Conservation (phyloP, 2,113 vertebrate genomes). For the Zapus hudsonius region DNA sequence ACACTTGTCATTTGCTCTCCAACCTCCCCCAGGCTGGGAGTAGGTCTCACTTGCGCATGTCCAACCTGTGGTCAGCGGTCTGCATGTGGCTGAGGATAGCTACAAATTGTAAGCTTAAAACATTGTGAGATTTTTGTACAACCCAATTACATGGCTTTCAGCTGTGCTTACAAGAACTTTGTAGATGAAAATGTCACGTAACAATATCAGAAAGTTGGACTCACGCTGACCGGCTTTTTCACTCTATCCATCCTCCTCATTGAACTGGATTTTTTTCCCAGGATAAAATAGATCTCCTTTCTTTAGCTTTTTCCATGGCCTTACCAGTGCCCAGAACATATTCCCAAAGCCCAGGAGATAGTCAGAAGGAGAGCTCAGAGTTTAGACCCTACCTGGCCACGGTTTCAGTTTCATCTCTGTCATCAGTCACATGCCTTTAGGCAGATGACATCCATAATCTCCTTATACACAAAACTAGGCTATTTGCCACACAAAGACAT, state of each 20-base stretch:
- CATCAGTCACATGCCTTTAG: background rate
- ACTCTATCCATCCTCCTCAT: background rate
- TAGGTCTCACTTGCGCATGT: background rate
- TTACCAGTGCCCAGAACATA: background rate
- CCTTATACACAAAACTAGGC: background rate
- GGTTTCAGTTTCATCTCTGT: background rate
- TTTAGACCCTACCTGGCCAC: background rate
- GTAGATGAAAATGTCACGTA: too few species aligned
- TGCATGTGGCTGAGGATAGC: too few species aligned
- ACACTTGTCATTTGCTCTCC: background rate
- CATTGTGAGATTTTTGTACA: too few species aligned
- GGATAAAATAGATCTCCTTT: background rate
- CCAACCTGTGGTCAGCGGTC: too few species aligned
- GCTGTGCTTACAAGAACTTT: too few species aligned
- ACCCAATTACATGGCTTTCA: too few species aligned
- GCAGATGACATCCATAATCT: background rate
- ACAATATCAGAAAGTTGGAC: too few species aligned
- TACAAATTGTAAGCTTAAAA: too few species aligned
- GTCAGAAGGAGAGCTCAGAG: background rate
- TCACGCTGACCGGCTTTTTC: background rate
- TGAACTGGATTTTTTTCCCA: background rate
- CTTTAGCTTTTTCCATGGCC: background rate
- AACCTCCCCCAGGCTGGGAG: background rate
- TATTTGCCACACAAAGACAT: background rate
- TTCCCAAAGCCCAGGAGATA: background rate